Evolutionary conservation across 2,888 invertebrate species (phyloP), one percentile per base, ranked within the genome.

Genomic region (Eurytoma adleriae): DNA sequence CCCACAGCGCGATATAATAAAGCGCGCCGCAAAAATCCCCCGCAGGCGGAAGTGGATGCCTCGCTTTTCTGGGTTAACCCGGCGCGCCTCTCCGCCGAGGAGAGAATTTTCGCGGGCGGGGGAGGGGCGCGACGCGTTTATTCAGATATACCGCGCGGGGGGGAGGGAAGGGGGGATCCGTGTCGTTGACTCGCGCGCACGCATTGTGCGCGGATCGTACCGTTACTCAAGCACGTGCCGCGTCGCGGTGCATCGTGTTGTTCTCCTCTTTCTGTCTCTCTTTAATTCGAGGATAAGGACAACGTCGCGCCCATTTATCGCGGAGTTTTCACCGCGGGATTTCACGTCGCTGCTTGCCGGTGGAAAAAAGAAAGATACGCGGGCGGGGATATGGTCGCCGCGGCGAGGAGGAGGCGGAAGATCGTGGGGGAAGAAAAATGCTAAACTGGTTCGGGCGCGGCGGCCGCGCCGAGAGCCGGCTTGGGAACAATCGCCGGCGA

Each of bases 391-490:
- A 40, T 24, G 18, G n/a, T 18, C 14, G 62, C 24, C 50, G 52
- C 20, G 52, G 30, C n/a, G 48, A 57, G 40, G 40, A 40, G 40
- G 40, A 40, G 40, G 40, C 40, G 40, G 40, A 40, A 40, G 40
- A 40, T 40, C 40, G 40, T 10, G 30, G 30, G 27, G 10, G 64
- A 24, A 10, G 27, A 64, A 73, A 64, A 73, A 52, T 59, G n/a
- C 20, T 27, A 76, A 68, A 76, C 68, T 76, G 61, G 68, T 76
- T 75, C 59, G 20, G 48, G 27, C n/a, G 18, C 40, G n/a, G 62
- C 40, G 16, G 62, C 30, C 40, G 50, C 20, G 50, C 20, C 40
- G 40, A 40, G 40, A 40, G 40, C 5, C 40, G 40, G 40, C 40
- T 40, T 40, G 40, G 30, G 57, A 52, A 76, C 75, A 76, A 76